A percentile compares a stretch with the other conserved stretches of the same genome.
phyloP scores from a whole-genome alignment of 2,888 invertebrate species.

The Eurois occulta region DNA sequence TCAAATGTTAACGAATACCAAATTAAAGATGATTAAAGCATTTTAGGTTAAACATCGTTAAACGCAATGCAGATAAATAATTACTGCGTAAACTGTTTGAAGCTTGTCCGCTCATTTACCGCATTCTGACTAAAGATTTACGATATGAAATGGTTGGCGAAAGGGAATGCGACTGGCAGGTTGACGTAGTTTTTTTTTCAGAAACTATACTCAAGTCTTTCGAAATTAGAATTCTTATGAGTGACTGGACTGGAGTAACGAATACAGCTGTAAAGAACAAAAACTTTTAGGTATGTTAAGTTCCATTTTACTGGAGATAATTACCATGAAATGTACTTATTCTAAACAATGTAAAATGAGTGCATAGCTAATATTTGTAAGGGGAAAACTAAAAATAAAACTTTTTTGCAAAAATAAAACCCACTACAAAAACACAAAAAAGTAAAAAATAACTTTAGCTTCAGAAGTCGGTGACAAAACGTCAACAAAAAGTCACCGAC shows the following conservation, averaged over 20 bases:
- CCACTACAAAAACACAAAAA: too few relatives aligned
- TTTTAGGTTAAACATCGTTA: slow-evolving; percentile 56
- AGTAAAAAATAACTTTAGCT: too few relatives aligned
- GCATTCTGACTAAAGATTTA: slow-evolving; percentile 50
- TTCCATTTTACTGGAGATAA: too few relatives aligned
- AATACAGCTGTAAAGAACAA: not conserved
- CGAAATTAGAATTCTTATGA: not conserved
- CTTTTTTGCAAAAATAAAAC: too few relatives aligned
- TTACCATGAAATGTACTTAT: too few relatives aligned
- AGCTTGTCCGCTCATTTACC: slow-evolving; percentile 45
- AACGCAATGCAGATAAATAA: slow-evolving; percentile 55
- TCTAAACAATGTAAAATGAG: too few relatives aligned
- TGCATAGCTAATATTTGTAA: too few relatives aligned
- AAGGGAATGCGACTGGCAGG: slow-evolving; percentile 23
- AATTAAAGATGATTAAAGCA: slow-evolving; percentile 51
- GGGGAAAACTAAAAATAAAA: too few relatives aligned
- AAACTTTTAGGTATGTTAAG: too few relatives aligned
- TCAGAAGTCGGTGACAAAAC: too few relatives aligned
- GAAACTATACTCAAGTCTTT: not conserved
- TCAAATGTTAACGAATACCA: slow-evolving; percentile 7
- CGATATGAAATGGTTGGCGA: slow-evolving; percentile 39
- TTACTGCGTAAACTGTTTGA: slow-evolving; percentile 52
- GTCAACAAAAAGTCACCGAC: too few relatives aligned
- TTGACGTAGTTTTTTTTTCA: slow-evolving; percentile 6
- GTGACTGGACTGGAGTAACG: not conserved